Percentiles rank a stretch among this genome's conserved stretches.
These are phyloP conservation scores for Nymphalis c-album DNA, from an alignment of 2,888 invertebrate species.

Conservation along the genomic window DNA sequence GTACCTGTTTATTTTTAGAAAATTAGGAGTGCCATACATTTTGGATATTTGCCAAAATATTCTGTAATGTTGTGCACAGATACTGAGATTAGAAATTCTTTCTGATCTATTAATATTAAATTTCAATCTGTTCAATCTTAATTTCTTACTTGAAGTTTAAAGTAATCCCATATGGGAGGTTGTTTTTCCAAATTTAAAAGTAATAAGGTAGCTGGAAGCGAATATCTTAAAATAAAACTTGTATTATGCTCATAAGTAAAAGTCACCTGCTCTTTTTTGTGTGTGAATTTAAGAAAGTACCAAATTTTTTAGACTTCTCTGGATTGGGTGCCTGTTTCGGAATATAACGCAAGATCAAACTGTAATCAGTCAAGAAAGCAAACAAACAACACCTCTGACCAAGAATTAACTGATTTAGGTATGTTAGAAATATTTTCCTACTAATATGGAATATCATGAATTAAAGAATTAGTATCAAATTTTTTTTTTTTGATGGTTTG, in stretches of 20 bases:
- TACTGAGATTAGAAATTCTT: conserved; percentile 36
- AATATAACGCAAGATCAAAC: conserved; percentile 74
- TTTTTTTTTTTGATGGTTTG: background rate
- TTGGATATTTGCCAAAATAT: conserved; percentile 69
- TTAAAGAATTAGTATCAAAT: too few relatives aligned
- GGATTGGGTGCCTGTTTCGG: conserved; percentile 79
- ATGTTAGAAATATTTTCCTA: conserved; percentile 41
- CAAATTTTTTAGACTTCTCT: conserved; percentile 71
- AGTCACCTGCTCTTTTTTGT: conserved; percentile 17
- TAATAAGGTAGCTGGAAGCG: conserved; percentile 60
- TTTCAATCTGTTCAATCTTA: conserved; percentile 30
- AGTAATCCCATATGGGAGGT: conserved; percentile 67
- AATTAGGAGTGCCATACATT: conserved; percentile 54
- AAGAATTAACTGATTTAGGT: conserved; percentile 77
- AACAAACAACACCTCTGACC: conserved; percentile 74
- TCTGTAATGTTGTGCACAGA: conserved; percentile 43
- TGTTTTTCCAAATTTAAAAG: conserved; percentile 75
- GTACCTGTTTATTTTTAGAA: conserved; percentile 67
- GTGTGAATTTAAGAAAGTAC: conserved; percentile 33
- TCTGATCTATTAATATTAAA: conserved; percentile 41
- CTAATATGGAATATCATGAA: background rate
- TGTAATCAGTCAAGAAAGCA: conserved; percentile 75
- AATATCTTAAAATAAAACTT: background rate
- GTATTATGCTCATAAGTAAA: background rate
- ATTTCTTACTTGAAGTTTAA: conserved; percentile 27